Conservation (phyloP, 30 jellyfish, hydroid and myxozoan genomes). For the Mastigias papua region DNA sequence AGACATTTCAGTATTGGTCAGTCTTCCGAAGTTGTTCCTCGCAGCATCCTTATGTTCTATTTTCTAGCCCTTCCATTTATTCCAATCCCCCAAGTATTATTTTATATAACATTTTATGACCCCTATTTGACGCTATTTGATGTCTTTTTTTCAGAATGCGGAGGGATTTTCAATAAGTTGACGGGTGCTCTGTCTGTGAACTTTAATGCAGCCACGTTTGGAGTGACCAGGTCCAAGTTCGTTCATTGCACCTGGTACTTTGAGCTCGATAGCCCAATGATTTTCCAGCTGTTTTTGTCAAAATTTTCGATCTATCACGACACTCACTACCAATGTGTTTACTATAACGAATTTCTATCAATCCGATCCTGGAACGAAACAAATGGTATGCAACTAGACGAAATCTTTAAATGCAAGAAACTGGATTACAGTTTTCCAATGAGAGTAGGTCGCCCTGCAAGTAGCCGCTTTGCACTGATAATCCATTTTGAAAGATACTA, state of each 20-base stretch:
- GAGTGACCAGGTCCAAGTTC: neutral
- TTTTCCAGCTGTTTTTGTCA: neutral
- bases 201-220: neutral
- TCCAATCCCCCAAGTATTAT: no score
- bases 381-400: neutral
- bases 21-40: no score
- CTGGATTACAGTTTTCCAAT: neutral
- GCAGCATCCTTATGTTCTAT: no score
- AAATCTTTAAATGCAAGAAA: neutral
- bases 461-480: neutral
- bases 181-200: neutral
- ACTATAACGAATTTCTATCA: slow-evolving; percentile 6
- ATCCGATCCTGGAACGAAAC: slow-evolving; percentile 7
- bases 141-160: slow-evolving; percentile 6
- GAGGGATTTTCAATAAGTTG: neutral
- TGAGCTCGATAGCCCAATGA: neutral
- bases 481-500: slow-evolving; percentile 2
- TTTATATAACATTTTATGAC: no score
- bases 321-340: neutral
- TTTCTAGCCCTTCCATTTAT: no score
- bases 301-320: slow-evolving; percentile 1
- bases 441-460: neutral
- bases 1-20: no score
- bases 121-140: no score
- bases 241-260: slow-evolving; percentile 29